phyloP scores from a whole-genome alignment of 2,888 invertebrate species.

The Synergus gifuensis region DNA sequence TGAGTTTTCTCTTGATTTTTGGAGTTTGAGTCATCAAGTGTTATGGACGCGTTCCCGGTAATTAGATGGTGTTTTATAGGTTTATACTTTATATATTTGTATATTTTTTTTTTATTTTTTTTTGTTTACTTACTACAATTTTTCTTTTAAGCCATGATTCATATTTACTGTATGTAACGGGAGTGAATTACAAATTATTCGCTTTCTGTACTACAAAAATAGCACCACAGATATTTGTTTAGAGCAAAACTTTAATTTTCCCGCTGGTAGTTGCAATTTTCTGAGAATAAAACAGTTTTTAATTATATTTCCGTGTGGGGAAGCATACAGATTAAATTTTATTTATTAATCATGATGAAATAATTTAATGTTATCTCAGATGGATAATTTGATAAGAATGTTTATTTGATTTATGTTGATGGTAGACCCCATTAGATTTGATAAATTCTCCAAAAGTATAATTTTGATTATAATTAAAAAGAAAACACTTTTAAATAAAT shows the following conservation, averaged over 20 bases:
- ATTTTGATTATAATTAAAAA: too few species aligned
- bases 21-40: slow-evolving; percentile 13
- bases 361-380: too few species aligned
- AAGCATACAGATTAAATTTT: too few species aligned
- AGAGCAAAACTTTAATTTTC: not conserved
- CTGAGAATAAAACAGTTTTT: not conserved
- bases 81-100: not conserved
- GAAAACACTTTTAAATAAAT: too few species aligned
- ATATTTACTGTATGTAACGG: not conserved
- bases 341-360: too few species aligned
- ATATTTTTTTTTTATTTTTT: not conserved
- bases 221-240: not conserved
- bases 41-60: slow-evolving; percentile 5
- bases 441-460: too few species aligned
- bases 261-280: not conserved
- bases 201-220: not conserved
- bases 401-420: too few species aligned
- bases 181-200: not conserved
- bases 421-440: too few species aligned
- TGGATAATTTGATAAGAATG: too few species aligned
- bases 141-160: not conserved
- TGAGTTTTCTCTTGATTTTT: slow-evolving; percentile 7
- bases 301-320: too few species aligned
- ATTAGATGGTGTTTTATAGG: slow-evolving; percentile 20
- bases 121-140: not conserved